Percentiles rank a stretch among this genome's conserved stretches.
Conservation (phyloP, 2,888 invertebrate species). For the Drosophila suboccidentalis region DNA sequence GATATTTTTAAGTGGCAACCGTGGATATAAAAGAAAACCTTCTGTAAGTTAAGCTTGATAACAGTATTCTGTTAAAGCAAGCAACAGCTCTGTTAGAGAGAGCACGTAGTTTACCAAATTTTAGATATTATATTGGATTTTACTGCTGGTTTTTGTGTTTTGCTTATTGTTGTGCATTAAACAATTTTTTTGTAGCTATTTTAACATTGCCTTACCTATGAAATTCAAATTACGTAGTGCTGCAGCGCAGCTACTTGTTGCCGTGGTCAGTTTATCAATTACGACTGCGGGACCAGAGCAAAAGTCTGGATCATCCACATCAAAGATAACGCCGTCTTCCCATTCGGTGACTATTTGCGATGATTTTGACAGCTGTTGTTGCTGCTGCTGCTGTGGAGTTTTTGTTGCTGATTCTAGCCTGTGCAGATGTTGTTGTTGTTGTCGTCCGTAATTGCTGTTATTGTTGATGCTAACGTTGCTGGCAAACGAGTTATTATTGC, state of each 20-base stretch:
- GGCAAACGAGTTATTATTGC: slow-evolving; percentile 58
- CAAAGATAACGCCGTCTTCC: slow-evolving; percentile 85
- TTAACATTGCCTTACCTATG: slow-evolving; percentile 74
- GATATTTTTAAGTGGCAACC: no score
- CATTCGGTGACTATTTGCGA: slow-evolving; percentile 83
- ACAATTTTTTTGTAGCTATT: slow-evolving; percentile 24
- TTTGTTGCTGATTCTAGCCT: slow-evolving; percentile 20
- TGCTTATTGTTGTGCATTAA: slow-evolving; percentile 8
- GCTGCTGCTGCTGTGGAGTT: slow-evolving; percentile 24
- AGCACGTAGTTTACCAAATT: neutral
- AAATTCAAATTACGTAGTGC: slow-evolving; percentile 70
- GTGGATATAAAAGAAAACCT: neutral
- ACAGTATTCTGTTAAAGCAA: neutral
- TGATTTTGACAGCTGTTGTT: slow-evolving; percentile 49
- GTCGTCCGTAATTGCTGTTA: slow-evolving; percentile 41
- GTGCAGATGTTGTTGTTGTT: slow-evolving; percentile 30
- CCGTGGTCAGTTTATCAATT: slow-evolving; percentile 66
- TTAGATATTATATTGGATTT: neutral
- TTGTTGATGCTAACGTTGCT: slow-evolving; percentile 38
- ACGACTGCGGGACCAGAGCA: slow-evolving; percentile 66
- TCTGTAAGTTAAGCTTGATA: neutral
- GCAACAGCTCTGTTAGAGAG: neutral
- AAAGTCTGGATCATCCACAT: slow-evolving; percentile 85
- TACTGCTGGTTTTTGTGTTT: slow-evolving; percentile 2
- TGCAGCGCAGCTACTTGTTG: slow-evolving; percentile 53